Conservation (phyloP, 1,140 invertebrate species). For the Ceratosolen fusciceps region DNA sequence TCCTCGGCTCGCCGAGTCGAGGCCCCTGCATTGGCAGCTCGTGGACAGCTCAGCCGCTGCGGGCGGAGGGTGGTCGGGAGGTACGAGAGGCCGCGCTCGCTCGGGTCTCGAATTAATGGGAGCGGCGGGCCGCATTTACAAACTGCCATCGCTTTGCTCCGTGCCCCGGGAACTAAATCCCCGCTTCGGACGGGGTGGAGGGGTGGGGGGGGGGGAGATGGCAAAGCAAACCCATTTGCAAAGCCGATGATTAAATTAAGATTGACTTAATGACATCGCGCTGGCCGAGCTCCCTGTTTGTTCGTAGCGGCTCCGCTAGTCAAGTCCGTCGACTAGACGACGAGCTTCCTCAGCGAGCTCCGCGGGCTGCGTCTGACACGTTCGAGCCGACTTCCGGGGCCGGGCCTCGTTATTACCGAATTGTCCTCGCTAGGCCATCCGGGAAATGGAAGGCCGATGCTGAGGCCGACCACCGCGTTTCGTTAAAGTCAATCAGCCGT, state of each 20-base stretch:
- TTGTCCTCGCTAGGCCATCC: constrained; percentile 17
- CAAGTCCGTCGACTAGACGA: neutral
- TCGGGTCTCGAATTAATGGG: neutral
- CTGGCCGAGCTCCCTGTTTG: neutral
- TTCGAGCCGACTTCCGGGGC: neutral
- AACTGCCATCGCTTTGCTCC: neutral
- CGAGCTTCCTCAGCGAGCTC: neutral
- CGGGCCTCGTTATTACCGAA: constrained; percentile 11
- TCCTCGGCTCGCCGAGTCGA: too few species aligned
- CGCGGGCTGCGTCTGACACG: neutral
- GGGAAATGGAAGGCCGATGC: neutral
- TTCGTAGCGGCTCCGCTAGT: constrained; percentile 4
- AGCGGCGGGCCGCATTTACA: neutral
- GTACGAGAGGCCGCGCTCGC: neutral
- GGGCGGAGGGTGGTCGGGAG: neutral
- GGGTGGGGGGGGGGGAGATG: too few species aligned
- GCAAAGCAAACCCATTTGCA: neutral
- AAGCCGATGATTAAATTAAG: constrained; percentile 39
- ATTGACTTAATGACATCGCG: constrained; percentile 33
- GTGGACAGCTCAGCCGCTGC: too few species aligned
- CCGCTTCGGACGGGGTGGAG: too few species aligned
- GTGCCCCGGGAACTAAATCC: neutral
- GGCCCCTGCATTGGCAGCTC: too few species aligned
- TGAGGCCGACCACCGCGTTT: neutral
- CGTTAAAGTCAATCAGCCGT: neutral